Evolutionary conservation across 2,888 invertebrate genomes (phyloP).

Genomic region (Thecophora atra): DNA sequence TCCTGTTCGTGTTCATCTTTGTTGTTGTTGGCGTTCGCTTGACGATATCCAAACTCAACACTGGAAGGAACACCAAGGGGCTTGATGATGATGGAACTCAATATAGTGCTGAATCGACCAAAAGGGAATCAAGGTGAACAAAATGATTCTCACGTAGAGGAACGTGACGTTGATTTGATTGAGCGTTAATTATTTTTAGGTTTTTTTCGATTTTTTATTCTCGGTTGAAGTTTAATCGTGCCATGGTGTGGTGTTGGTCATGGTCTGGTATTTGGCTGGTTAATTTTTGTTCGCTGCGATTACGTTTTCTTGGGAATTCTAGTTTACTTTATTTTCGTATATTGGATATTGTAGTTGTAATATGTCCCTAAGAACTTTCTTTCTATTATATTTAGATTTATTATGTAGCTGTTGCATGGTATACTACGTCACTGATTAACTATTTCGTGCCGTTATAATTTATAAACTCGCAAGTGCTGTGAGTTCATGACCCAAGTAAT

Average conservation of each 20-base stretch:
- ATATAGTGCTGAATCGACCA: constrained; percentile 19
- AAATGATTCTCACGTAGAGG: constrained; percentile 66
- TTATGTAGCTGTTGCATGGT: background rate
- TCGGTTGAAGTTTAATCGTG: background rate
- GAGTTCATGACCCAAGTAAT: background rate
- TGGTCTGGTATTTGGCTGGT: too few species aligned
- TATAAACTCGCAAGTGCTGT: background rate
- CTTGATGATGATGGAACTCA: constrained; percentile 12
- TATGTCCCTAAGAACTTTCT: too few species aligned
- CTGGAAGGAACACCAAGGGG: background rate
- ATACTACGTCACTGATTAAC: too few species aligned
- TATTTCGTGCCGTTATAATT: too few species aligned
- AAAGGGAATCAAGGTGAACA: constrained; percentile 48
- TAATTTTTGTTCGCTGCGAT: too few species aligned
- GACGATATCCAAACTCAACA: constrained; percentile 1
- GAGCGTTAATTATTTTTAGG: constrained; percentile 61
- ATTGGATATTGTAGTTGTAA: too few species aligned
- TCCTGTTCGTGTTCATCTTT: background rate
- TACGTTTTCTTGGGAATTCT: background rate
- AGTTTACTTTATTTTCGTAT: background rate
- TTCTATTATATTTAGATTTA: constrained; percentile 7
- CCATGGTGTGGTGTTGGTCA: background rate
- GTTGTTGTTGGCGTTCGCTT: background rate
- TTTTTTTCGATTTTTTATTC: constrained; percentile 52
- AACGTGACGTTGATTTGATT: constrained; percentile 67